Base-by-base conservation (phyloP, 2,113 vertebrate genomes). In the Cynocephalus volans region DNA sequence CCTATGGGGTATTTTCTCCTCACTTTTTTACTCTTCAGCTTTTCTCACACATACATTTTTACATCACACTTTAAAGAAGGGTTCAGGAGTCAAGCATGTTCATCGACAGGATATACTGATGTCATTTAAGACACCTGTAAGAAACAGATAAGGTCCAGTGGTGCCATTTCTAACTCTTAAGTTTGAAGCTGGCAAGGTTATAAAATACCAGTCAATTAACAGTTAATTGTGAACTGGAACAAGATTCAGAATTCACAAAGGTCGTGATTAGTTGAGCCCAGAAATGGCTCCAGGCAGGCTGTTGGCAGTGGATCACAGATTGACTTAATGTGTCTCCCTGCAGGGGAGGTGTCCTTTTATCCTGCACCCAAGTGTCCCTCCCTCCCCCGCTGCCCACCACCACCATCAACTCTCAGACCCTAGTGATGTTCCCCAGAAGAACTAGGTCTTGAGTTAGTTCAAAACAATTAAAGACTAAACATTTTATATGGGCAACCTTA, bases 221-320 rank as follows among this genome's bases (percentile, higher is more conserved):
- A 92, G 88, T 93, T 95, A 96, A 95, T 45, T 95, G 81, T 65
- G 85, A 67, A 65, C 5, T 70, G 94, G 94, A 95, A 92, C 62
- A 52, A 60, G 94, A 86, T 23, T 81, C 60, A 76, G 81, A 64
- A 95, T 72, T 85, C 77, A 69, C 82, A 58, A 81, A 93, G 86
- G 89, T 92, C 93, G 17, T 88, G 80, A 97, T 60, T 93, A 77
- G 76, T 12, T 72, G 50, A 77, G 92, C 52, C 48, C 31, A 33
- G 92, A 91, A 85, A 84, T 9, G 60, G 89, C 81, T 82, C 70
- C 86, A 67, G 84, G 36, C 64, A 41, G 93, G 95, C 36, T 79
- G 86, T 24, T 97, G 97, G 97, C 96, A 96, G 85, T 3, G 15
- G 93, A 97, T 97, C 97, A 98, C 58, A 97, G 67, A 33, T 8